phyloP scores from a whole-genome alignment of 2,113 vertebrate species.

The Melanocharis versteri region DNA sequence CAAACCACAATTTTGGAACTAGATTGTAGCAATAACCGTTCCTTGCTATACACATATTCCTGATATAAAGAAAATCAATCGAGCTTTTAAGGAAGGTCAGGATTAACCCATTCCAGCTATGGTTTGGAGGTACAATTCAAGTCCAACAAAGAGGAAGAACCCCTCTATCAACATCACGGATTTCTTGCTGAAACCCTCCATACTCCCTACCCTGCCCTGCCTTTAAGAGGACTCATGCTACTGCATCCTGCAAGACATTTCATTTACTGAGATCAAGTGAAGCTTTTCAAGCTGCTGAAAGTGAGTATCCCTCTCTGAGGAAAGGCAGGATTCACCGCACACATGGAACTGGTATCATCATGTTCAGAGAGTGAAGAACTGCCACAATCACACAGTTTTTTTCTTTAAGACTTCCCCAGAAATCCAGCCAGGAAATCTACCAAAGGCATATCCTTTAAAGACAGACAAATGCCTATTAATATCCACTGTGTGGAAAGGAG shows the following conservation, averaged over 20 bases:
- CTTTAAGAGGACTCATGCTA: background rate
- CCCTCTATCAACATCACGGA: background rate
- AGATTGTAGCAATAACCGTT: constrained; percentile 12
- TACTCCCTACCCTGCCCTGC: background rate
- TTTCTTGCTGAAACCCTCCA: background rate
- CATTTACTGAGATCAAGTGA: background rate
- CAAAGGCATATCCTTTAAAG: background rate
- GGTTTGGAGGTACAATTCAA: background rate
- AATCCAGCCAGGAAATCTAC: background rate
- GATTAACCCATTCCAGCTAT: constrained; percentile 44
- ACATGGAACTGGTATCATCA: background rate
- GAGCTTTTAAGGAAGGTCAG: constrained; percentile 56
- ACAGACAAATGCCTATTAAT: background rate
- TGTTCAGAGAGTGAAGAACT: background rate
- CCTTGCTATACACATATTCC: background rate
- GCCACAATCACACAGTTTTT: background rate
- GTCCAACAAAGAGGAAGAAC: constrained; percentile 13
- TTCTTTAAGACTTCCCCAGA: background rate
- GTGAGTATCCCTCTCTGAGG: background rate
- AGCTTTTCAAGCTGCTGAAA: background rate
- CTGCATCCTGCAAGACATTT: background rate
- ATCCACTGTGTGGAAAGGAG: background rate
- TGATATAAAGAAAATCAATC: constrained; percentile 54
- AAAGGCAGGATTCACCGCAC: background rate
- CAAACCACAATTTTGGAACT: constrained; percentile 21